phyloP scores from a whole-genome alignment of 2,113 vertebrate species.

The Brienomyrus longianalis region DNA sequence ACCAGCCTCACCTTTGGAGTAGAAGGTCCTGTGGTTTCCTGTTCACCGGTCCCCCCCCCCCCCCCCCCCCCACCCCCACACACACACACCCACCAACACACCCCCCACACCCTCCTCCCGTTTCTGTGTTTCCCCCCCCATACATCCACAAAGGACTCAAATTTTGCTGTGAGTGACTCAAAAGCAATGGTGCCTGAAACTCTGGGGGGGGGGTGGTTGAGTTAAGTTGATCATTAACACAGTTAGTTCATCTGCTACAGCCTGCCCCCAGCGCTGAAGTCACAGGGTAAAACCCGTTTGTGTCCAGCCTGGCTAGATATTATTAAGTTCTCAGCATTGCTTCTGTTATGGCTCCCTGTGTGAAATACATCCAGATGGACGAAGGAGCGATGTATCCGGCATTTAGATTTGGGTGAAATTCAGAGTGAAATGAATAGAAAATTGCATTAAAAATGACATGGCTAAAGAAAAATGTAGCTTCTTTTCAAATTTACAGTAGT shows the following conservation, averaged over 20 bases:
- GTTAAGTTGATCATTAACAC: not conserved
- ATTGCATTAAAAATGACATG: too few relatives aligned
- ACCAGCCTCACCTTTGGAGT: not conserved
- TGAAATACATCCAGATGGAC: too few relatives aligned
- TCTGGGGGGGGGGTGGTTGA: not conserved
- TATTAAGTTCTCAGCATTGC: too few relatives aligned
- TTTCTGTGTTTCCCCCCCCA: not conserved
- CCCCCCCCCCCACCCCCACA: not conserved
- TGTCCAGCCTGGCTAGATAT: too few relatives aligned
- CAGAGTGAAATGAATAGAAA: too few relatives aligned
- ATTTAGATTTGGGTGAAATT: too few relatives aligned
- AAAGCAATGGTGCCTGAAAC: not conserved
- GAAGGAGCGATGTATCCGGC: too few relatives aligned
- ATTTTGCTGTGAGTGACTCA: not conserved
- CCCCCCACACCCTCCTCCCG: not conserved
- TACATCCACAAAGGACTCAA: not conserved
- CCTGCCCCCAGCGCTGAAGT: not conserved
- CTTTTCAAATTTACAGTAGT: not conserved
- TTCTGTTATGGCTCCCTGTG: too few relatives aligned
- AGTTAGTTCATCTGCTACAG: not conserved
- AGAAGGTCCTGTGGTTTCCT: not conserved
- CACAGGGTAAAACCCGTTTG: too few relatives aligned
- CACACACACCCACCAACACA: too few relatives aligned
- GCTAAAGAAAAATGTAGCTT: too few relatives aligned
- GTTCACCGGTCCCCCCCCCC: not conserved